These are phyloP conservation scores for Poliocrania exsul DNA, from an alignment of 2,797 vertebrate genomes.

Conservation along the genomic window DNA sequence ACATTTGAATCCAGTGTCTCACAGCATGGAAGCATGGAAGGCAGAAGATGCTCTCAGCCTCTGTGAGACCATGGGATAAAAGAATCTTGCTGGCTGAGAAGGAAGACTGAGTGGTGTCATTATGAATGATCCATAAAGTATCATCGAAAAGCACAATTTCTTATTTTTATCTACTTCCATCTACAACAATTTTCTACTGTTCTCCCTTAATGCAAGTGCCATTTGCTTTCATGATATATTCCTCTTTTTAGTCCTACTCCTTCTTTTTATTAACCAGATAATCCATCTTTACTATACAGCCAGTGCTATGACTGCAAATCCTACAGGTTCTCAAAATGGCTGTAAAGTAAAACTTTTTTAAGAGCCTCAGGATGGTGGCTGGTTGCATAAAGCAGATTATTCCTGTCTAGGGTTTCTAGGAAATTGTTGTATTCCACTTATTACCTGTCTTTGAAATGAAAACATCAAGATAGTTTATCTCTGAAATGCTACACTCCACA, in stretches of 20 bases:
- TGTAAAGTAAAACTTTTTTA: constrained; percentile 73
- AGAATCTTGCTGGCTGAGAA: neutral
- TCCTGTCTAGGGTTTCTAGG: constrained; percentile 68
- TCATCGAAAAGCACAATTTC: neutral
- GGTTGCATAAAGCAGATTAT: constrained; percentile 71
- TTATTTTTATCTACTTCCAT: neutral
- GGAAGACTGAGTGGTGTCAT: neutral
- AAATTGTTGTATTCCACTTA: constrained; percentile 77
- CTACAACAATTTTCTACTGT: neutral
- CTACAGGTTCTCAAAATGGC: constrained; percentile 52
- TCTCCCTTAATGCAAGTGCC: constrained; percentile 18
- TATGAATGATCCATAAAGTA: neutral
- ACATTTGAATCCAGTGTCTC: neutral
- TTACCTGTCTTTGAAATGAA: constrained; percentile 80
- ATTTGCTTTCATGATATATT: constrained; percentile 52
- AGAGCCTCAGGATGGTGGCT: constrained; percentile 65
- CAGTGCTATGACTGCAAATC: constrained; percentile 54
- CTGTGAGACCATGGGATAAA: neutral
- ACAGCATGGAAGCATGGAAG: neutral
- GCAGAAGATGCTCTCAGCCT: neutral
- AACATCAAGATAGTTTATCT: constrained; percentile 79
- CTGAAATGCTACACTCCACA: constrained; percentile 69
- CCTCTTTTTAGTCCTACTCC: constrained; percentile 14
- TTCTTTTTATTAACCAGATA: constrained; percentile 69
- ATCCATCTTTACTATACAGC: constrained; percentile 62